Evolutionary conservation across 2,797 vertebrate species (phyloP).

Genomic region (Fundulus diaphanus): DNA sequence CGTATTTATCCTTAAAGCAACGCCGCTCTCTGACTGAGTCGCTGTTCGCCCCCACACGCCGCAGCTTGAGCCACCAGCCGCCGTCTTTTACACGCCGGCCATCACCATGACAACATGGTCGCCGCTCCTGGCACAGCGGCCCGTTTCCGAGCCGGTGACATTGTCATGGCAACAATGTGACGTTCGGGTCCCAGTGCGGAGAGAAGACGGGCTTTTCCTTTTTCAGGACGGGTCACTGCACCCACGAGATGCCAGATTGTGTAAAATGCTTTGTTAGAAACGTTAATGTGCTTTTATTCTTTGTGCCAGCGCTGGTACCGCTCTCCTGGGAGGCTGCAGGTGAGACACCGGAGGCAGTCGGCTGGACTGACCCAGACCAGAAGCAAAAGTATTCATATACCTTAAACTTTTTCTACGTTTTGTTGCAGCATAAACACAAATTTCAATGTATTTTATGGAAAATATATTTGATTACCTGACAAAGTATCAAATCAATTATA

Average conservation of each 20-base stretch:
- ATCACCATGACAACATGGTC: slow-evolving; percentile 66
- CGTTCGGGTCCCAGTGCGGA: slow-evolving; percentile 39
- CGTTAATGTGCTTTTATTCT: slow-evolving; percentile 5
- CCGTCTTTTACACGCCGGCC: slow-evolving; percentile 55
- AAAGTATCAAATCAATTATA: too few species aligned
- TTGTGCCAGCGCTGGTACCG: not conserved
- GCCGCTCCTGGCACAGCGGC: slow-evolving; percentile 55
- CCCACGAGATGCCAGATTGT: slow-evolving; percentile 7
- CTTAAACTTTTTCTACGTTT: too few species aligned
- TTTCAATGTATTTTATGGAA: too few species aligned
- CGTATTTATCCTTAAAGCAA: slow-evolving; percentile 61
- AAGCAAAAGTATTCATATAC: not conserved
- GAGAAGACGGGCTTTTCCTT: not conserved
- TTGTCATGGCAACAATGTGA: slow-evolving; percentile 68
- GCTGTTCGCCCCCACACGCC: slow-evolving; percentile 57
- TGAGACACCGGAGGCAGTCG: not conserved
- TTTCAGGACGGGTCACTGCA: slow-evolving; percentile 13
- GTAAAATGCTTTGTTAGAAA: slow-evolving; percentile 18
- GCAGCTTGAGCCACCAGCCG: slow-evolving; percentile 57
- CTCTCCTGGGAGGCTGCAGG: too few species aligned
- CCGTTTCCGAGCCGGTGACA: slow-evolving; percentile 62
- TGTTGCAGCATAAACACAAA: too few species aligned
- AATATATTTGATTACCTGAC: too few species aligned
- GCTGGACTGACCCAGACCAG: not conserved
- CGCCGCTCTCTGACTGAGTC: slow-evolving; percentile 39